These are phyloP conservation scores for Altica lythri DNA, from an alignment of 2,888 invertebrate genomes.

Conservation along the genomic window DNA sequence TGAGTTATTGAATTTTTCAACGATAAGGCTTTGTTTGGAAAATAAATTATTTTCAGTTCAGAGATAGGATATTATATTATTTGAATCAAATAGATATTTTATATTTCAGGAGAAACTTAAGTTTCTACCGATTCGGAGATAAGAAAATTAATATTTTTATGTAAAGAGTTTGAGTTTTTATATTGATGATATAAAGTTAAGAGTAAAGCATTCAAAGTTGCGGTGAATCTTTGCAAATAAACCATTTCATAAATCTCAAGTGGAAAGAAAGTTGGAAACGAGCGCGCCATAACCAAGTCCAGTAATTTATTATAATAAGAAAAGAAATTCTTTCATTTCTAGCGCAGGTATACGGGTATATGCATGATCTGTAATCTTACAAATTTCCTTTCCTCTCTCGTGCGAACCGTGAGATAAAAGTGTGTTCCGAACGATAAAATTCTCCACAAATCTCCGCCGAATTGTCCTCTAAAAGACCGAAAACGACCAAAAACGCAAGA, in stretches of 20 bases:
- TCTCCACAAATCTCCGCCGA: conserved; percentile 52
- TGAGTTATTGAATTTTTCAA: conserved; percentile 30
- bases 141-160: too few species aligned
- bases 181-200: too few species aligned
- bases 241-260: conserved; percentile 48
- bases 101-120: too few species aligned
- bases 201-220: too few species aligned
- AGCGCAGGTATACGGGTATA: conserved; percentile 50
- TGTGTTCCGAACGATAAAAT: conserved; percentile 54
- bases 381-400: conserved; percentile 51
- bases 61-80: too few species aligned
- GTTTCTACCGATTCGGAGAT: too few species aligned
- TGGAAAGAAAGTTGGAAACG: conserved; percentile 31
- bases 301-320: conserved; percentile 54
- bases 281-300: conserved; percentile 48
- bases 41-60: too few species aligned
- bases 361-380: conserved; percentile 54
- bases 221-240: conserved; percentile 49
- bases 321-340: conserved; percentile 50
- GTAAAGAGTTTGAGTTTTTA: too few species aligned
- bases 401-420: conserved; percentile 47
- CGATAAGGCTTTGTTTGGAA: conserved; percentile 23
- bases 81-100: too few species aligned
- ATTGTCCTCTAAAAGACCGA: conserved; percentile 35
- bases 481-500: conserved; percentile 37